These are phyloP conservation scores for Apocheima hispidaria DNA, from an alignment of 2,888 invertebrate species.

Conservation along the genomic window DNA sequence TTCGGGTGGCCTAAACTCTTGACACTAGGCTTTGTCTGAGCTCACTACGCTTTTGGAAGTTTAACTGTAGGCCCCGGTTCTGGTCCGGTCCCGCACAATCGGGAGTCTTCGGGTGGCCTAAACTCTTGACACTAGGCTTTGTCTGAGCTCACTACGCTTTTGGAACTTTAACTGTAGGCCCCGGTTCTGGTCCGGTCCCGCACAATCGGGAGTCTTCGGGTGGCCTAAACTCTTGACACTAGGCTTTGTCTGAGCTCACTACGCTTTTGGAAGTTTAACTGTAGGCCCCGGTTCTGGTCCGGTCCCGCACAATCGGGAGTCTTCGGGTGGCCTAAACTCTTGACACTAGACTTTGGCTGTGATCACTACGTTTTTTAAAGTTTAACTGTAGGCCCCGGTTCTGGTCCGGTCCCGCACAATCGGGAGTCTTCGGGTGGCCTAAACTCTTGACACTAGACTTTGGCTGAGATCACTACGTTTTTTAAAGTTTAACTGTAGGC, in stretches of 20 bases:
- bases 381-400: not conserved
- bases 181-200: conserved; percentile 3
- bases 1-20: not conserved
- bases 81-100: not conserved
- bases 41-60: not conserved
- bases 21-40: no score
- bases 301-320: not conserved
- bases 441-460: not conserved
- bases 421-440: not conserved
- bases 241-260: not conserved
- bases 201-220: not conserved
- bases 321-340: not conserved
- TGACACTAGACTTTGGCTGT: no score
- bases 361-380: no score
- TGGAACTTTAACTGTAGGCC: not conserved
- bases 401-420: not conserved
- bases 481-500: not conserved
- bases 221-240: no score
- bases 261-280: no score
- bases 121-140: no score
- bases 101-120: not conserved
- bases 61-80: not conserved
- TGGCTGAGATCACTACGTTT: not conserved
- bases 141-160: no score
- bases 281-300: conserved; percentile 3